A percentile compares a stretch with the other conserved stretches of the same genome.
phyloP scores from a whole-genome alignment of 2,797 vertebrate genomes.

The Anabacerthia variegaticeps region DNA sequence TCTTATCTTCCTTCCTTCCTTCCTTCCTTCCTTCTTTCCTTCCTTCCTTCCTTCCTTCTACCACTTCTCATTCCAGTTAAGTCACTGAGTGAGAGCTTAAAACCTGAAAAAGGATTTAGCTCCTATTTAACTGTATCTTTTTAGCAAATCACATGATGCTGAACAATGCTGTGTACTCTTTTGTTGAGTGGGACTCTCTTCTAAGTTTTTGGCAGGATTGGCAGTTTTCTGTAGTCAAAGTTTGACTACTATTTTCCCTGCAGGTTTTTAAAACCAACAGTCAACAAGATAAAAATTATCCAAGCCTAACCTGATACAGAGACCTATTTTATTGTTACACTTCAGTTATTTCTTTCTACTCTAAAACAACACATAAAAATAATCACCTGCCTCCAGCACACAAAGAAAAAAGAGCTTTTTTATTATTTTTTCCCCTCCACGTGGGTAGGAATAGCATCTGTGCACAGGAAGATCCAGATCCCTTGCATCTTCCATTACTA shows the following conservation, averaged over 20 bases:
- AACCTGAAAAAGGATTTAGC: not conserved
- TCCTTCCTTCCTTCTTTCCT: too few species aligned
- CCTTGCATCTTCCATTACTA: constrained; percentile 25
- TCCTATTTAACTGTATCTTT: constrained; percentile 45
- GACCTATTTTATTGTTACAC: constrained; percentile 63
- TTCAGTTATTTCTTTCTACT: constrained; percentile 65
- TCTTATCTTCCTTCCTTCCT: too few species aligned
- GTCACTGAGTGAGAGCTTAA: not conserved
- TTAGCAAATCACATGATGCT: constrained; percentile 55
- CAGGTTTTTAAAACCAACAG: not conserved
- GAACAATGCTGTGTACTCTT: constrained; percentile 52
- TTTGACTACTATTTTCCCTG: constrained; percentile 19
- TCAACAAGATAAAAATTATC: constrained; percentile 40
- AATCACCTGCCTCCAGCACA: constrained; percentile 47
- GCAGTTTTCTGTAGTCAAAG: constrained; percentile 51
- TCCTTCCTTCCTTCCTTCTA: too few species aligned
- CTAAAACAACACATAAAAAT: constrained; percentile 60
- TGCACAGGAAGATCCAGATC: constrained; percentile 58
- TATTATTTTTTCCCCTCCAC: not conserved
- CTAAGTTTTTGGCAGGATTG: constrained; percentile 45
- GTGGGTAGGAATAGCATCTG: constrained; percentile 37
- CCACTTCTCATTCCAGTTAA: not conserved
- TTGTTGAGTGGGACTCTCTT: constrained; percentile 38
- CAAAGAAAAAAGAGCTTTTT: constrained; percentile 31
- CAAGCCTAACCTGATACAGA: constrained; percentile 57